phyloP scores from a whole-genome alignment of 2,888 invertebrate species.

The Ophraella communa region DNA sequence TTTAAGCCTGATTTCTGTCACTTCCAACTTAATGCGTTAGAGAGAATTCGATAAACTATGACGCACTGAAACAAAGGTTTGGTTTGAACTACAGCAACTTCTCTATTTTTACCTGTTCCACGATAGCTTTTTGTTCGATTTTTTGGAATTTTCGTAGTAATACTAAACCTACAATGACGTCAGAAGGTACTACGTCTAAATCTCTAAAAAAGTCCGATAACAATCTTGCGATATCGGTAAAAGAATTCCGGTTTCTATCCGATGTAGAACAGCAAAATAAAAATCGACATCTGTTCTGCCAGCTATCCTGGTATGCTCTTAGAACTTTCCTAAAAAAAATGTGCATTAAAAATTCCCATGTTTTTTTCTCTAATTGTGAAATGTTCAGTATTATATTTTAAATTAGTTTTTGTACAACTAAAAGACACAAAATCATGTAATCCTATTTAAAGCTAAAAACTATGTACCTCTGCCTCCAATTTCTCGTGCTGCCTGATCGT shows the following conservation, averaged over 20 bases:
- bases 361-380: too few relatives aligned
- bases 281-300: slow-evolving; percentile 82
- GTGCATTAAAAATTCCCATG: too few relatives aligned
- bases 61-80: too few relatives aligned
- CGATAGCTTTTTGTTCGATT: slow-evolving; percentile 75
- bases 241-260: slow-evolving; percentile 81
- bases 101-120: slow-evolving; percentile 67
- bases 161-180: slow-evolving; percentile 84
- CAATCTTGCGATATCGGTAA: slow-evolving; percentile 82
- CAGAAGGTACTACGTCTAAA: slow-evolving; percentile 86
- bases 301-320: slow-evolving; percentile 85
- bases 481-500: slow-evolving; percentile 78
- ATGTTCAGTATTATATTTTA: too few relatives aligned
- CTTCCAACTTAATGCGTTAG: too few relatives aligned
- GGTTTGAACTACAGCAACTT: too few relatives aligned
- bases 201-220: slow-evolving; percentile 88
- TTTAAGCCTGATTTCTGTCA: too few relatives aligned
- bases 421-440: too few relatives aligned
- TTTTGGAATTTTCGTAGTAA: slow-evolving; percentile 81
- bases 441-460: too few relatives aligned
- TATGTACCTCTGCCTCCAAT: slow-evolving; percentile 81
- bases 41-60: too few relatives aligned
- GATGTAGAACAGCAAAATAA: slow-evolving; percentile 84
- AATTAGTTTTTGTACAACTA: too few relatives aligned
- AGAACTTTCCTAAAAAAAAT: slow-evolving; percentile 77